Evolutionary conservation across 2,797 vertebrate species (phyloP).

Genomic region (Falco concolor): DNA sequence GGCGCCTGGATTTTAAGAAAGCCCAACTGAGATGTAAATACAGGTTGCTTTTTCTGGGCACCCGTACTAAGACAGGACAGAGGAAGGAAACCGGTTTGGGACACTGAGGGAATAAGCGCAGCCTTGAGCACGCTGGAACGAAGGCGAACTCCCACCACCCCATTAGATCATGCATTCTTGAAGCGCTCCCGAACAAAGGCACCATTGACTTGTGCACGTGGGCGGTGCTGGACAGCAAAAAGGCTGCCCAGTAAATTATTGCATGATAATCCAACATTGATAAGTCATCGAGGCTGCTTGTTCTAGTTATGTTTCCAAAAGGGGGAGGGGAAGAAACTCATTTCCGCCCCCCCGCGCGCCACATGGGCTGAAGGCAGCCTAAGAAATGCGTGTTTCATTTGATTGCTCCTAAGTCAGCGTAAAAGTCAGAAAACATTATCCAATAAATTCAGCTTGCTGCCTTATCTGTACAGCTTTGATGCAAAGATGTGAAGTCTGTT

Average conservation of each 20-base stretch:
- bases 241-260: conserved; percentile 49
- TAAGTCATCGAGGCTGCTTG: conserved; percentile 21
- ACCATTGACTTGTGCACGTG: conserved; percentile 80
- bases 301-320: neutral
- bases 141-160: conserved; percentile 78
- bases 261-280: conserved; percentile 39
- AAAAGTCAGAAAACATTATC: neutral
- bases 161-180: conserved; percentile 87
- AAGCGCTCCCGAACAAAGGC: conserved; percentile 77
- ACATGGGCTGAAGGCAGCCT: neutral
- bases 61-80: neutral
- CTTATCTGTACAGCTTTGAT: conserved; percentile 48
- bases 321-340: neutral
- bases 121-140: conserved; percentile 35
- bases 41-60: neutral
- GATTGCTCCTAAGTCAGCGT: neutral
- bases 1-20: neutral
- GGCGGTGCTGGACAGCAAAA: conserved; percentile 64
- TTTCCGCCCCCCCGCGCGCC: neutral
- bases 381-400: neutral
- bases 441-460: neutral
- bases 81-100: conserved; percentile 41
- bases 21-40: neutral
- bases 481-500: conserved; percentile 5
- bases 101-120: conserved; percentile 60